Percentiles rank a stretch among this genome's conserved stretches.
Evolutionary conservation across 2,797 vertebrate species (phyloP).

Genomic region (Gorsachius magnificus): DNA sequence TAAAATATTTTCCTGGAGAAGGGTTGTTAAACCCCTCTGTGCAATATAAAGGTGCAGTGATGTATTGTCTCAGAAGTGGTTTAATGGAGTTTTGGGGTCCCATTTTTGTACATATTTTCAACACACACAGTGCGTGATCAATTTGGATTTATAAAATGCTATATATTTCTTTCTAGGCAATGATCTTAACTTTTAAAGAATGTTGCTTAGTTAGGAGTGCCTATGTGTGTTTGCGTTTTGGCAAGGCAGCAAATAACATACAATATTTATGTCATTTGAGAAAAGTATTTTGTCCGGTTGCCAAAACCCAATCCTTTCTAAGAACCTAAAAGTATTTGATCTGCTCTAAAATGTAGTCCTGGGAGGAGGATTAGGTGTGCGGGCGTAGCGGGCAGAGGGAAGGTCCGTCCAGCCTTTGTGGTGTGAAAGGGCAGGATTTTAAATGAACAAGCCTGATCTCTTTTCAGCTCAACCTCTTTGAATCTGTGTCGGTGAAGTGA

Average conservation of each 20-base stretch:
- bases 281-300: neutral
- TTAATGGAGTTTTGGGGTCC: conserved; percentile 56
- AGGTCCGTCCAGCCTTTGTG: neutral
- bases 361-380: neutral
- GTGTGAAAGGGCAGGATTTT: conserved; percentile 2
- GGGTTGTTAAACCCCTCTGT: conserved; percentile 23
- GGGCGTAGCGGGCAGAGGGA: neutral
- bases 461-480: neutral
- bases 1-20: conserved; percentile 65
- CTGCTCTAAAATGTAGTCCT: neutral
- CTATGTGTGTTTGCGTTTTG: conserved; percentile 4
- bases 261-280: conserved; percentile 18
- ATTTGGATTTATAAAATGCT: conserved; percentile 41
- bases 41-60: conserved; percentile 46
- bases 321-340: neutral
- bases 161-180: conserved; percentile 4
- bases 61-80: conserved; percentile 44
- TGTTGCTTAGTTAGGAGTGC: conserved; percentile 3
- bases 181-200: conserved; percentile 19
- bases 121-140: neutral
- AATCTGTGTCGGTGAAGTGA: neutral
- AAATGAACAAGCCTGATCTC: neutral
- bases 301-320: conserved; percentile 8
- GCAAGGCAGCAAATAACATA: conserved; percentile 35
- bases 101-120: conserved; percentile 33